phyloP scores from a whole-genome alignment of 2,888 invertebrate species.

The Fissipunctia ypsillon region DNA sequence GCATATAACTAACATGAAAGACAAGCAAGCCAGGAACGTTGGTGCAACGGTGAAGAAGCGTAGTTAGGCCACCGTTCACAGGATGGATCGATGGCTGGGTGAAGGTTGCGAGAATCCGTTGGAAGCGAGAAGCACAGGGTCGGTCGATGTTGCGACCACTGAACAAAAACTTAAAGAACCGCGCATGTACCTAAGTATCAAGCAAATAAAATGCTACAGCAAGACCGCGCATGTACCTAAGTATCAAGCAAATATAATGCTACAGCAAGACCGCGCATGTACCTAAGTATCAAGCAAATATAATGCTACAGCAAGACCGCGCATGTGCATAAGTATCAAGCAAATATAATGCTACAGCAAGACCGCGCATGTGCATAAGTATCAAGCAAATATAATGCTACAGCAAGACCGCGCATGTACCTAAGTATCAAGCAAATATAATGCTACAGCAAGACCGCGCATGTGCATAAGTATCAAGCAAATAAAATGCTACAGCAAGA shows the following conservation, averaged over 20 bases:
- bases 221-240: background rate
- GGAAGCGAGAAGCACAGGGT: background rate
- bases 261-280: background rate
- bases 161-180: background rate
- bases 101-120: background rate
- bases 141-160: background rate
- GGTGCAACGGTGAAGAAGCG: background rate
- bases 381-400: conserved; percentile 19
- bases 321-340: background rate
- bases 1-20: background rate
- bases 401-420: background rate
- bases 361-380: background rate
- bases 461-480: background rate
- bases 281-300: background rate
- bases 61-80: background rate
- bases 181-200: background rate
- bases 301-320: conserved; percentile 19
- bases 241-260: conserved; percentile 15
- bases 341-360: conserved; percentile 17
- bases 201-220: conserved; percentile 18
- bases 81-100: background rate
- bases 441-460: conserved; percentile 15
- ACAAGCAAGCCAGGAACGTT: background rate
- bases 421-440: background rate
- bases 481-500: conserved; percentile 22